Conservation (phyloP, 2,888 invertebrate species). For the Mythimna pallens region DNA sequence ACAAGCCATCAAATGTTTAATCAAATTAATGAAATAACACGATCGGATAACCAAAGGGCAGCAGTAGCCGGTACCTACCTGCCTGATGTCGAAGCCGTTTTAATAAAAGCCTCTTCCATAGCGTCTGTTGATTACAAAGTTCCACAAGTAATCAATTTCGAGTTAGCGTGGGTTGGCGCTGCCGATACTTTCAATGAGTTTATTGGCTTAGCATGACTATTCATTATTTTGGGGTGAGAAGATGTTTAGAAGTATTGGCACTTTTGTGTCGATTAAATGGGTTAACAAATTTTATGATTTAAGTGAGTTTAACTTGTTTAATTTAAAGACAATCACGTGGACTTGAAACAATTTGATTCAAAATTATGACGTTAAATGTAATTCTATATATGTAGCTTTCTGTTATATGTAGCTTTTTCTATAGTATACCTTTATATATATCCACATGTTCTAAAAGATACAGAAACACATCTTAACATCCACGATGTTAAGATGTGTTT, state of each 20-base stretch:
- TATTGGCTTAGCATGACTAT: slow-evolving; percentile 61
- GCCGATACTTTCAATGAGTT: slow-evolving; percentile 60
- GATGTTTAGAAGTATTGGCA: slow-evolving; percentile 37
- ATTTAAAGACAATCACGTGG: neutral
- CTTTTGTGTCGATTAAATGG: slow-evolving; percentile 42
- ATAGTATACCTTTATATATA: neutral
- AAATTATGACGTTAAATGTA: neutral
- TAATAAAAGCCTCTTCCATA: slow-evolving; percentile 55
- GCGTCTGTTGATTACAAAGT: slow-evolving; percentile 64
- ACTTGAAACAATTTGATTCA: neutral
- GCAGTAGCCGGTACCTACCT: slow-evolving; percentile 12
- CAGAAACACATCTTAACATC: no score
- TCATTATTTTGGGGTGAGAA: slow-evolving; percentile 56
- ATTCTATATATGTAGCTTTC: no score
- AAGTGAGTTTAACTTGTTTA: neutral
- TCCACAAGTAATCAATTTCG: slow-evolving; percentile 64
- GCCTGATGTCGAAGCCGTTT: slow-evolving; percentile 37
- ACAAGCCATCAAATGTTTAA: slow-evolving; percentile 32
- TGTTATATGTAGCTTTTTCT: neutral
- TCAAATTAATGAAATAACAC: slow-evolving; percentile 56
- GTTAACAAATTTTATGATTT: slow-evolving; percentile 19
- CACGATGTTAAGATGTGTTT: neutral
- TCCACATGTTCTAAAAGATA: no score
- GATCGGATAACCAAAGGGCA: slow-evolving; percentile 53
- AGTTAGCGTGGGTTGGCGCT: slow-evolving; percentile 60